Base-by-base conservation (phyloP, 2,888 invertebrate species). In the Synanthedon formicaeformis region DNA sequence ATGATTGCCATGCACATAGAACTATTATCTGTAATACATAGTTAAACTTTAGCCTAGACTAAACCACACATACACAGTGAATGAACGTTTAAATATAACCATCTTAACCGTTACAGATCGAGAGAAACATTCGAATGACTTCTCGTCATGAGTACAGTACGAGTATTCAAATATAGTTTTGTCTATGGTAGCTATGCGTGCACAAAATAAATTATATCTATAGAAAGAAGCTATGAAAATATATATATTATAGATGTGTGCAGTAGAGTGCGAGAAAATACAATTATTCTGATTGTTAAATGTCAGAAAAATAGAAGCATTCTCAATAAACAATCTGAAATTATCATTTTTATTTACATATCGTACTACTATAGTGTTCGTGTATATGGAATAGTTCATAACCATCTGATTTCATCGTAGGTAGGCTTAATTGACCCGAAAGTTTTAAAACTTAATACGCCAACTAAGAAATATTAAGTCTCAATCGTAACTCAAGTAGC, bases 151-250 rank as follows among this genome's bases (percentile, higher is more conserved):
- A 34, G 34, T 34, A 34, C 34, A 34, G 34, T 34, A 34, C 34
- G 34, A 34, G 10, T 34, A 23, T 23, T 23, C 5, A 53, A 56
- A 45, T 60, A 56, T 55, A 62, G 13, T 54, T n/a, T 49, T 34
- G 63, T 60, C 60, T 63, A 66, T 63, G 63, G 58, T 65, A 71
- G 71, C 69, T 70, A 74, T 73, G 81, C 75, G 81, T 79, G 82
- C 81, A 70, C 64, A 64, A 78, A 80, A 76, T 67, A 66, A 75
- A 41, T 65, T 59, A 58, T 34, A 34, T 61, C 69, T 76, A 78
- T 73, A 58, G 75, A 77, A 75, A 75, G 63, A 81, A 83, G 78
- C 81, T 83, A 85, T 75, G 79, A 83, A 84, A 85, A 83, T 85
- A 34, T 34, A 83, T 79, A 71, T 23, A 23, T 23, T 23, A 23